Conservation (phyloP, 2,888 invertebrate species). For the Fragum whitleyi region DNA sequence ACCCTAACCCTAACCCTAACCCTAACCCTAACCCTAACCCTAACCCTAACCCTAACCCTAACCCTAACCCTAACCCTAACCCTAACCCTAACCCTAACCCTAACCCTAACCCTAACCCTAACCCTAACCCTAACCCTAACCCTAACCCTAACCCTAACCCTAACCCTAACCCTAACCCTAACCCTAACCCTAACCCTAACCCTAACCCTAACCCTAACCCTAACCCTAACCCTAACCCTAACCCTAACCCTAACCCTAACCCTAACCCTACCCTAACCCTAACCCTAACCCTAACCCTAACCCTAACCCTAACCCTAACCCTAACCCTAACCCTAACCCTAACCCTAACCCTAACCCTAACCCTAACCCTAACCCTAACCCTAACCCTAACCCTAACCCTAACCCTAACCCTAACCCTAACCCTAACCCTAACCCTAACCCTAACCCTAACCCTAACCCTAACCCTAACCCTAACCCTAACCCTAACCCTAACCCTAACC, state of each 20-base stretch:
- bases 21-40: constrained; percentile 40
- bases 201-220: constrained; percentile 61
- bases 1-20: constrained; percentile 29
- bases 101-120: constrained; percentile 32
- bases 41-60: constrained; percentile 39
- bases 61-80: constrained; percentile 43
- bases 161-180: constrained; percentile 67
- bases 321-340: constrained; percentile 58
- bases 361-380: constrained; percentile 59
- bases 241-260: constrained; percentile 57
- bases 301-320: constrained; percentile 36
- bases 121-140: constrained; percentile 65
- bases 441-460: constrained; percentile 46
- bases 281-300: constrained; percentile 62
- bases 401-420: constrained; percentile 53
- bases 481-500: constrained; percentile 61
- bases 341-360: constrained; percentile 44
- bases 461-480: constrained; percentile 34
- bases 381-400: constrained; percentile 63
- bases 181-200: constrained; percentile 52
- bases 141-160: constrained; percentile 49
- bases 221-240: constrained; percentile 58
- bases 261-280: no score
- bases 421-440: constrained; percentile 62
- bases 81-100: constrained; percentile 36